These are phyloP conservation scores for Palythoa grandis DNA, from an alignment of 92 coral and sea anemone species.

Conservation along the genomic window DNA sequence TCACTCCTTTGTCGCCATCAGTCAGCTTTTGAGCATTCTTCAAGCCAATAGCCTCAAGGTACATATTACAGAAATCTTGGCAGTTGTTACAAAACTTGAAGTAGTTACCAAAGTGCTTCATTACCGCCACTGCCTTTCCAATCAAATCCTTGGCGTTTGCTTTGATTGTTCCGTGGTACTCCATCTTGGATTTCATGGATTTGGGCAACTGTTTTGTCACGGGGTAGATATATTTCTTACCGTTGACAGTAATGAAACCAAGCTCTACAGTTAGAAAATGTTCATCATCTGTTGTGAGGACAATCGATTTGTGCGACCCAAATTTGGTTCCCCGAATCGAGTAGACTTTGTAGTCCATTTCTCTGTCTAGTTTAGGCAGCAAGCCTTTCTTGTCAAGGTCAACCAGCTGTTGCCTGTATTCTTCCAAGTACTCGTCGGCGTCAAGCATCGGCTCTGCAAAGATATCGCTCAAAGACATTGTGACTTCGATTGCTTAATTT, in stretches of 20 bases:
- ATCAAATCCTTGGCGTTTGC: conserved; percentile 42
- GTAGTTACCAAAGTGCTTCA: conserved; percentile 61
- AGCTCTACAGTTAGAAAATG: conserved; percentile 64
- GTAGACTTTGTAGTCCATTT: conserved; percentile 51
- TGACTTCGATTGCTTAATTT: neutral
- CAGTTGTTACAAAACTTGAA: conserved; percentile 72
- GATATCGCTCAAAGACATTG: neutral
- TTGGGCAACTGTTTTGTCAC: conserved; percentile 26
- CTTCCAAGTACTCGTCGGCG: conserved; percentile 27
- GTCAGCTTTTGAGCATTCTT: neutral
- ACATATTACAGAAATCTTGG: conserved; percentile 65
- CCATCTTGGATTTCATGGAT: conserved; percentile 27
- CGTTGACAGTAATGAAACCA: conserved; percentile 46
- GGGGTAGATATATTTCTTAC: conserved; percentile 50
- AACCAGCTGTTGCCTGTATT: conserved; percentile 39
- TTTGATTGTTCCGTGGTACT: conserved; percentile 43
- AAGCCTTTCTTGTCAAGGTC: conserved; percentile 17
- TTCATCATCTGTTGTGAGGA: conserved; percentile 56
- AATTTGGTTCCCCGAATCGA: conserved; percentile 51
- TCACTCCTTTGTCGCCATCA: conserved; percentile 30
- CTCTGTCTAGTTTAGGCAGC: conserved; percentile 41
- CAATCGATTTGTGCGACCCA: conserved; percentile 69
- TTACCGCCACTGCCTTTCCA: conserved; percentile 53
- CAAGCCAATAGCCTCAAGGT: conserved; percentile 61
- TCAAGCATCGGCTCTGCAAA: conserved; percentile 68